These are phyloP conservation scores for Narcine bancroftii DNA, from an alignment of 2,113 vertebrate genomes.

Conservation along the genomic window DNA sequence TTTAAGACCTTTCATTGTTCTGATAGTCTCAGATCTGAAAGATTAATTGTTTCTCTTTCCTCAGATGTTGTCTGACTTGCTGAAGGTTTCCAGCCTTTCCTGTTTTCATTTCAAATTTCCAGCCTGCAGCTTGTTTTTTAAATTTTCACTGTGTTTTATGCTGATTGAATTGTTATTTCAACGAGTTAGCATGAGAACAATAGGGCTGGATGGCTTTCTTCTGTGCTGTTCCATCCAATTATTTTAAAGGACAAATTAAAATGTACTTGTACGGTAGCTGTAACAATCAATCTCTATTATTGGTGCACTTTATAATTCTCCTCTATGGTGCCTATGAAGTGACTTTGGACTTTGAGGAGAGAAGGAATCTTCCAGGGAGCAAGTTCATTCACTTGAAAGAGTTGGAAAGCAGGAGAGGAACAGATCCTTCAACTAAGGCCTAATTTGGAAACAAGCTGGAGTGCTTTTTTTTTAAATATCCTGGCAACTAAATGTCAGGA, in stretches of 20 bases:
- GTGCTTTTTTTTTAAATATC: conserved; percentile 9
- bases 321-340: conserved; percentile 1
- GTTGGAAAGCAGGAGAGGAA: background rate
- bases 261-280: background rate
- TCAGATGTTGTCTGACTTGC: too few species aligned
- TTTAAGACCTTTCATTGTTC: too few species aligned
- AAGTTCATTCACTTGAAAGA: background rate
- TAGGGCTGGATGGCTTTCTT: too few species aligned
- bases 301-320: background rate
- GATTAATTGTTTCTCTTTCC: too few species aligned
- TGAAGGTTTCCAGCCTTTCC: background rate
- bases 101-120: too few species aligned
- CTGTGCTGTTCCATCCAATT: too few species aligned
- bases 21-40: too few species aligned
- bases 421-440: background rate
- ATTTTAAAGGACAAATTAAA: too few species aligned
- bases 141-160: too few species aligned
- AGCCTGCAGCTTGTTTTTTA: too few species aligned
- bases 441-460: background rate
- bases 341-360: background rate
- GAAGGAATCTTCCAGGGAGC: background rate
- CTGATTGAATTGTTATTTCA: too few species aligned
- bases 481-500: background rate
- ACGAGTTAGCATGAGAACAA: too few species aligned
- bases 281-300: background rate